These are phyloP conservation scores for Fragum sueziense DNA, from an alignment of 2,888 invertebrate species.

Conservation along the genomic window DNA sequence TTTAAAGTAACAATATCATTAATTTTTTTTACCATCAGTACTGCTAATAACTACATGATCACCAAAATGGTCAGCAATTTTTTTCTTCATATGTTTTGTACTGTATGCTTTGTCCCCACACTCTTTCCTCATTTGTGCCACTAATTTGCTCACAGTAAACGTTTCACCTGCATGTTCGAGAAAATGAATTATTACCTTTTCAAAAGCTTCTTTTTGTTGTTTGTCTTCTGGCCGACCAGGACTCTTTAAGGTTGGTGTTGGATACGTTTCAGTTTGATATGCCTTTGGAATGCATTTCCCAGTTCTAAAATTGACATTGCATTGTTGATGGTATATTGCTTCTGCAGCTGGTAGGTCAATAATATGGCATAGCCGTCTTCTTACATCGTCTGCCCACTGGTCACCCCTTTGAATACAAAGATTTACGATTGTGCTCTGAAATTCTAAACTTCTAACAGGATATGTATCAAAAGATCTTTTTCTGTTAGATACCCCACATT, in stretches of 20 bases:
- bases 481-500: too few relatives aligned
- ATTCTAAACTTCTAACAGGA: conserved; percentile 13
- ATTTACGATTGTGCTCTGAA: conserved; percentile 18
- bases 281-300: not conserved
- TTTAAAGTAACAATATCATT: conserved; percentile 58
- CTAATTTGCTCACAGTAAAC: conserved; percentile 36
- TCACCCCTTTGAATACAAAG: conserved; percentile 23
- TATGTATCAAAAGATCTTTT: conserved; percentile 17
- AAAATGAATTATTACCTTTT: conserved; percentile 18
- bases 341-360: conserved; percentile 62
- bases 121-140: conserved; percentile 28
- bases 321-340: conserved; percentile 60
- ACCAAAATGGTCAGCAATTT: conserved; percentile 56
- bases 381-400: conserved; percentile 33
- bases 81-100: conserved; percentile 52
- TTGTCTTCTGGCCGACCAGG: conserved; percentile 8
- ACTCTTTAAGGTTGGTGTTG: not conserved
- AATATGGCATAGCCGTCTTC: conserved; percentile 26
- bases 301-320: conserved; percentile 59
- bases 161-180: conserved; percentile 40
- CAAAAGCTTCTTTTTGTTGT: conserved; percentile 27
- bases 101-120: conserved; percentile 30
- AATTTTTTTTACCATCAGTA: conserved; percentile 48
- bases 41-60: conserved; percentile 47
- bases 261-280: not conserved